Evolutionary conservation across 2,113 vertebrate genomes (phyloP).

Genomic region (Procavia capensis): DNA sequence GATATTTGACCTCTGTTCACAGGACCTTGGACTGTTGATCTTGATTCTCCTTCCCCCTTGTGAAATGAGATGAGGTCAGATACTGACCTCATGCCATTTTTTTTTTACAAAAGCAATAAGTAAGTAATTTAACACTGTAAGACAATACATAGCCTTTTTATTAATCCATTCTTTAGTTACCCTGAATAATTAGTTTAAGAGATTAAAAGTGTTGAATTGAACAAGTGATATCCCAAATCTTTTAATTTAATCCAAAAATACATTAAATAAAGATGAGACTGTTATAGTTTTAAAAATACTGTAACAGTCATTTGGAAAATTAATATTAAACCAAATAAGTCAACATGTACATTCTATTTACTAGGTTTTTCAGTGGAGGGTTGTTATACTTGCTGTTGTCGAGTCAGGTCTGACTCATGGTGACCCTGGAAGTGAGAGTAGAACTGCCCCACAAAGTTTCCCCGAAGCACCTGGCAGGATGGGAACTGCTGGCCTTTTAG

Average conservation of each 20-base stretch:
- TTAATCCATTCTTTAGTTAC: not conserved
- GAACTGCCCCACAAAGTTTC: too few relatives aligned
- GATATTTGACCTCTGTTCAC: too few relatives aligned
- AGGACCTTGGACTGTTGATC: too few relatives aligned
- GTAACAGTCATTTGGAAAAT: not conserved
- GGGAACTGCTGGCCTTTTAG: too few relatives aligned
- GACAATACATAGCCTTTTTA: not conserved
- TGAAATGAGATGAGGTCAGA: too few relatives aligned
- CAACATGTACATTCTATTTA: constrained; percentile 28
- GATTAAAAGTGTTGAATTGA: constrained; percentile 2
- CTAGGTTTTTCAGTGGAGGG: constrained; percentile 20
- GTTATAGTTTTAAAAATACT: not conserved
- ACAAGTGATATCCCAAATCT: not conserved
- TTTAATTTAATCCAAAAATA: not conserved
- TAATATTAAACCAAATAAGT: constrained; percentile 26
- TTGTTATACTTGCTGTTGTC: too few relatives aligned
- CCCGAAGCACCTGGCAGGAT: too few relatives aligned
- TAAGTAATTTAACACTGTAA: not conserved
- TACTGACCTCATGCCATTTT: too few relatives aligned
- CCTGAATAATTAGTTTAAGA: not conserved
- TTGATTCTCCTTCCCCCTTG: too few relatives aligned
- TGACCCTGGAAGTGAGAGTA: too few relatives aligned
- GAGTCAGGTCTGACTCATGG: too few relatives aligned
- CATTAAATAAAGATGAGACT: constrained; percentile 26
- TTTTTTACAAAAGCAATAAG: not conserved